Conservation (phyloP, 2,888 invertebrate genomes). For the Schizotus pectinicornis region DNA sequence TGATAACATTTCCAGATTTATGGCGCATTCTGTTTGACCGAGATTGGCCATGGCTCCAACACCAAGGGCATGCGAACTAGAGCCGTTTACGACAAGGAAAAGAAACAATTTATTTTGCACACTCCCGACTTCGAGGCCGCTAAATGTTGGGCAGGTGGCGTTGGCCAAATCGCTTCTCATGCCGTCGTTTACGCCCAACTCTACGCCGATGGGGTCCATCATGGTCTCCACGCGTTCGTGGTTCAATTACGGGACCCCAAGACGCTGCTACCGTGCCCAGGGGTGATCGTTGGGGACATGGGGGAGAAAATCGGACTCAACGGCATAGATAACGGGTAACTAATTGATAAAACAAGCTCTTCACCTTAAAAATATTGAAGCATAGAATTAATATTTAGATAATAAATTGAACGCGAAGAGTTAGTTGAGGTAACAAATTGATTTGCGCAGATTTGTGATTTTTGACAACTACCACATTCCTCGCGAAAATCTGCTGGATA, state of each 20-base stretch:
- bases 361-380: neutral
- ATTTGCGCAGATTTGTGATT: conserved; percentile 68
- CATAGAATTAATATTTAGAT: neutral
- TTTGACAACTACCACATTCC: conserved; percentile 84
- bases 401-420: neutral
- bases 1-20: conserved; percentile 56
- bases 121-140: conserved; percentile 80
- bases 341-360: too few species aligned
- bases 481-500: conserved; percentile 80
- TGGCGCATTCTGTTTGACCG: conserved; percentile 86
- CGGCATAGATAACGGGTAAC: conserved; percentile 91
- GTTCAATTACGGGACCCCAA: conserved; percentile 81
- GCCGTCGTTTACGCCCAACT: conserved; percentile 89
- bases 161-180: conserved; percentile 84
- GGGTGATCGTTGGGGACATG: conserved; percentile 88
- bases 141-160: conserved; percentile 85
- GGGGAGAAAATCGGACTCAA: conserved; percentile 92
- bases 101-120: conserved; percentile 74
- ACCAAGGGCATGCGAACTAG: conserved; percentile 86
- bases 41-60: conserved; percentile 91
- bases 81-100: conserved; percentile 78
- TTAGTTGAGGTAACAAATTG: too few species aligned
- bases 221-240: conserved; percentile 89
- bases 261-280: conserved; percentile 75
- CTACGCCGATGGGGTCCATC: conserved; percentile 75